Conservation (phyloP, 2,797 vertebrate genomes). For the Adelosebastes latens region DNA sequence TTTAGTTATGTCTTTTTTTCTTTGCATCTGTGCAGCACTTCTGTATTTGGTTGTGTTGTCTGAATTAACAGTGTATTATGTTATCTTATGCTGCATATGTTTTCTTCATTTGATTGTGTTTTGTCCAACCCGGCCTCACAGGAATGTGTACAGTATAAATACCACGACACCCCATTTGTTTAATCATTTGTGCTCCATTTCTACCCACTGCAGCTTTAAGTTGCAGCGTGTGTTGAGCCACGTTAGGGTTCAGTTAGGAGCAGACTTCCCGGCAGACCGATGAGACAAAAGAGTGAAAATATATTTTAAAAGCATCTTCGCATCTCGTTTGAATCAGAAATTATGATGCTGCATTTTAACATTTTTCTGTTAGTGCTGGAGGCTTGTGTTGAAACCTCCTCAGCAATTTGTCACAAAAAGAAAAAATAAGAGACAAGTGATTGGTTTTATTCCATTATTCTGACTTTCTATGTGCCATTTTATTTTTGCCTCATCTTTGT, state of each 20-base stretch:
- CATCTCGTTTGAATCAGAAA: constrained; percentile 38
- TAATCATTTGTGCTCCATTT: too few relatives aligned
- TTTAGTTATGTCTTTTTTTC: too few relatives aligned
- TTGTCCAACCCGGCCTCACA: too few relatives aligned
- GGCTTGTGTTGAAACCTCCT: neutral
- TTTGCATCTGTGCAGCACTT: neutral
- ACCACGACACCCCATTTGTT: too few relatives aligned
- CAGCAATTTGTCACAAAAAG: constrained; percentile 12
- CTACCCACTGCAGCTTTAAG: too few relatives aligned
- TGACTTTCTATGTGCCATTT: neutral
- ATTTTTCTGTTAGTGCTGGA: neutral
- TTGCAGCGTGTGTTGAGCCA: too few relatives aligned
- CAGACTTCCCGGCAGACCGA: constrained; percentile 4
- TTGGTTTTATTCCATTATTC: neutral
- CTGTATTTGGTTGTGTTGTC: neutral
- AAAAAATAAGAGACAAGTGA: neutral
- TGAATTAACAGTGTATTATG: neutral
- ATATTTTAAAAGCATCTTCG: constrained; percentile 14
- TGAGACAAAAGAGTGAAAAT: constrained; percentile 24
- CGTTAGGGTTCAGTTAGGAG: neutral
- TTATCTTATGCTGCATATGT: too few relatives aligned
- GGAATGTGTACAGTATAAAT: too few relatives aligned
- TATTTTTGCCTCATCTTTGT: neutral
- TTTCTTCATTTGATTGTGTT: neutral
- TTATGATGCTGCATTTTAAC: neutral